Evolutionary conservation across 2,888 invertebrate genomes (phyloP).

Genomic region (Drosophila merina): DNA sequence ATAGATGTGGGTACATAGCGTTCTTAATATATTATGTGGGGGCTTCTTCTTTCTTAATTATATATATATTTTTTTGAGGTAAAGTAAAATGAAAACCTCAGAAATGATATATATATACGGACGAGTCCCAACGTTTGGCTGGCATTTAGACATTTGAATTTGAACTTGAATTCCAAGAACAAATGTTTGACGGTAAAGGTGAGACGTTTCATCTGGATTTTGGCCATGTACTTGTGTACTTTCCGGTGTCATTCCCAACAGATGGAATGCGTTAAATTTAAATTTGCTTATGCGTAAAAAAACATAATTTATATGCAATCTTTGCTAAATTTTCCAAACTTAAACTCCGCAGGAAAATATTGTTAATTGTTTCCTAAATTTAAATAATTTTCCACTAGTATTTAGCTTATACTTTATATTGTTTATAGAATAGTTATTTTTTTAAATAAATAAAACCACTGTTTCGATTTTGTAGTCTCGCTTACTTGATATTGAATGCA

Average conservation of each 20-base stretch:
- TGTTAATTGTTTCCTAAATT: neutral
- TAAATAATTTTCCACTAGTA: neutral
- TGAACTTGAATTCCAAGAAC: conserved; percentile 70
- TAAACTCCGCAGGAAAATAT: neutral
- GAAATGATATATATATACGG: conserved; percentile 8
- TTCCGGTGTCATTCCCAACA: neutral
- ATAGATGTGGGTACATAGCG: conserved; percentile 17
- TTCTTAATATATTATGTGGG: conserved; percentile 16
- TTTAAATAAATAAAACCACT: neutral
- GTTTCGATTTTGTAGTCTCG: conserved; percentile 13
- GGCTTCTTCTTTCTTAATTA: conserved; percentile 17
- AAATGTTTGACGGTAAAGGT: conserved; percentile 57
- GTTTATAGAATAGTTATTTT: neutral
- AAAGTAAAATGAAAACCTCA: conserved; percentile 40
- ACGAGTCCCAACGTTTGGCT: conserved; percentile 9
- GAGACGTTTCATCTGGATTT: conserved; percentile 38
- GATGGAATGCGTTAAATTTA: conserved; percentile 2
- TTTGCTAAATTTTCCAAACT: neutral
- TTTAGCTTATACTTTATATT: neutral
- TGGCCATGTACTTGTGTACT: conserved; percentile 9
- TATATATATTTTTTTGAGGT: conserved; percentile 21
- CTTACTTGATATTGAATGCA: conserved; percentile 85
- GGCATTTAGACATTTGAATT: conserved; percentile 56
- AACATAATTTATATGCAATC: neutral
- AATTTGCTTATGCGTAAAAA: conserved; percentile 15